Evolutionary conservation across 30 jellyfish, hydroid and myxozoan species (phyloP), one percentile per base, ranked within the genome.

Genomic region (Hydractinia symbiolongicarpus): DNA sequence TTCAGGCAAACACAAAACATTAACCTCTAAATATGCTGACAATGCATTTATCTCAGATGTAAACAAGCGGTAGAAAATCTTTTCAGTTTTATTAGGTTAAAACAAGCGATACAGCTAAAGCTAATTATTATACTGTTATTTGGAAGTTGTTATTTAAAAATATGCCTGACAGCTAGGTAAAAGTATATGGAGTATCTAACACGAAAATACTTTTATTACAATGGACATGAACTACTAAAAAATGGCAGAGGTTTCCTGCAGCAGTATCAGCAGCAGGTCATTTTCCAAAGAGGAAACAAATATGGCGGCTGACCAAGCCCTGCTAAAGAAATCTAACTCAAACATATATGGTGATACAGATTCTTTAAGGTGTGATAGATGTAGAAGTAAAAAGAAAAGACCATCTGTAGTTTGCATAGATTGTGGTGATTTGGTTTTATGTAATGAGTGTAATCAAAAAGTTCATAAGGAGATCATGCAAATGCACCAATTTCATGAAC

Each of bases 371-470:
- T 81, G 78, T 53, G 77, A 55, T 58, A 51, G 72, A 49, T 90
- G 97, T 76, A 78, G 80, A 54, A 82, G 78, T 62, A 80, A 83
- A 54, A 81, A 79, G 55, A 74, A 73, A 73, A 77, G 53, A 77
- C 77, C 79, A 6, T 71, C 94, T 17, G 82, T 86, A 49, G 62
- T 79, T 30, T 90, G 97, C 66, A 70, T 77, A 51, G 97, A 90
- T 51, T 90, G 97, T 83, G 97, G 97, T 10, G 95, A 89, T 53
- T 30, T 90, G 21, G 56, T 73, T 50, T 68, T 90, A 10, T 90
- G 97, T 88, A 81, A 76, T 13, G 95, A 85, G 21, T 90, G 97
- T 77, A 84, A 81, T 73, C 79, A 56, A 20, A 68, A 56, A 81
- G 77, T 85, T 81, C 96, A 89, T 71, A 49, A 50, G 20, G 86